Evolutionary conservation across 1,140 invertebrate species (phyloP).

Genomic region (Diuraphis noxia): DNA sequence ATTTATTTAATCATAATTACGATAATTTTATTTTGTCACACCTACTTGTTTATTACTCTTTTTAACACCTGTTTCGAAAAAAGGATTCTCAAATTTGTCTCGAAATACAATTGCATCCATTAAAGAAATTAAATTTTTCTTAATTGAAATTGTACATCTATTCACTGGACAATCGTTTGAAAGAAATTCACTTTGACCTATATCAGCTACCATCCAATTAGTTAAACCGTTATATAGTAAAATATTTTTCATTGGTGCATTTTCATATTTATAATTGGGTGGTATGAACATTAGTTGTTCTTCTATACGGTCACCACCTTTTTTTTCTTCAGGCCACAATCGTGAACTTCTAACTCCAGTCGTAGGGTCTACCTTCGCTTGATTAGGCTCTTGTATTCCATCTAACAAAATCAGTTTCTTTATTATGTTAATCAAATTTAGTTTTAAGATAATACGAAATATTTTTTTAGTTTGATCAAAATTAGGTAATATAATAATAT

Average conservation of each 20-base stretch:
- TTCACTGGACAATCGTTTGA: slow-evolving; percentile 72
- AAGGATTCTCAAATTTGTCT: slow-evolving; percentile 75
- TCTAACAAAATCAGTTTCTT: background rate
- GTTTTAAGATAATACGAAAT: background rate
- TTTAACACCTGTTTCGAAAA: slow-evolving; percentile 69
- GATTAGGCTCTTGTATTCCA: background rate
- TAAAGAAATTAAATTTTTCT: slow-evolving; percentile 66
- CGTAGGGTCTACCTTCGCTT: background rate
- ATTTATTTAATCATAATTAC: too few species aligned
- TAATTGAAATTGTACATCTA: slow-evolving; percentile 76
- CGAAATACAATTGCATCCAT: slow-evolving; percentile 89
- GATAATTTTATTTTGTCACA: too few species aligned
- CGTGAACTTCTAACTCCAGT: background rate
- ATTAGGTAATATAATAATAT: too few species aligned
- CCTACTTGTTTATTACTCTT: slow-evolving; percentile 72
- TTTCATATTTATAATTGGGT: slow-evolving; percentile 56
- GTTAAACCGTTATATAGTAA: slow-evolving; percentile 81
- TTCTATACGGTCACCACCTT: slow-evolving; percentile 69
- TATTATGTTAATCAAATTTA: background rate
- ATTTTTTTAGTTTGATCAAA: background rate
- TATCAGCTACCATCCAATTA: slow-evolving; percentile 68
- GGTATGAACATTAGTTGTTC: slow-evolving; percentile 77
- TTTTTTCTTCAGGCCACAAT: slow-evolving; percentile 67
- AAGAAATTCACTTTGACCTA: slow-evolving; percentile 71
- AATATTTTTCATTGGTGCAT: slow-evolving; percentile 70